Conservation (phyloP, 1,140 invertebrate genomes). For the Elysia chlorotica region DNA sequence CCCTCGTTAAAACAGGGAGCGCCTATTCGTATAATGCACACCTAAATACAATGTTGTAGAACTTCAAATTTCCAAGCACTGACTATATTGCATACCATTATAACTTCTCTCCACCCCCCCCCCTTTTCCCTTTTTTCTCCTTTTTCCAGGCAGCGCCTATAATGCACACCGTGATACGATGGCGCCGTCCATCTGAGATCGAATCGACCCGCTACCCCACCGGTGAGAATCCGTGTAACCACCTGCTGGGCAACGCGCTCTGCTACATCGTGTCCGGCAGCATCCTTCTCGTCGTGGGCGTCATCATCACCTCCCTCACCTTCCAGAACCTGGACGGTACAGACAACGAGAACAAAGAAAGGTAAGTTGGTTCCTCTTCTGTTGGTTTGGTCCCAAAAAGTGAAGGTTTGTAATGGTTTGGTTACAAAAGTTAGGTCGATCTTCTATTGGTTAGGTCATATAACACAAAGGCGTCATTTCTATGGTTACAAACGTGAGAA, state of each 20-base stretch:
- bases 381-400: too few relatives aligned
- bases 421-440: too few relatives aligned
- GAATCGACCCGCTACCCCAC: slow-evolving; percentile 33
- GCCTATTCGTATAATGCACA: too few relatives aligned
- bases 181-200: slow-evolving; percentile 35
- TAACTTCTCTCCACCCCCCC: too few relatives aligned
- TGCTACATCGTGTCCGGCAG: slow-evolving; percentile 51
- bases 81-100: too few relatives aligned
- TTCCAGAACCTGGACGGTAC: slow-evolving; percentile 48
- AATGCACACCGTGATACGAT: slow-evolving; percentile 45
- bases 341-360: slow-evolving; percentile 33
- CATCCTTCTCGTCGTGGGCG: slow-evolving; percentile 46
- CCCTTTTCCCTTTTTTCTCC: slow-evolving; percentile 5
- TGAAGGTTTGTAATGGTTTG: too few relatives aligned
- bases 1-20: too few relatives aligned
- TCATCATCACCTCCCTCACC: slow-evolving; percentile 51
- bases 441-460: too few relatives aligned
- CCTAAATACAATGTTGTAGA: too few relatives aligned
- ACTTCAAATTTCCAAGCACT: too few relatives aligned
- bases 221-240: slow-evolving; percentile 39
- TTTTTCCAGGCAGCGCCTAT: slow-evolving; percentile 22
- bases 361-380: neutral
- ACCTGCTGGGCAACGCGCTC: slow-evolving; percentile 44
- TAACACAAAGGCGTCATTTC: too few relatives aligned
- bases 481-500: too few relatives aligned